These are phyloP conservation scores for Geodia barretti DNA, from an alignment of 37 sponge, comb jelly and placozoan species.

Conservation along the genomic window DNA sequence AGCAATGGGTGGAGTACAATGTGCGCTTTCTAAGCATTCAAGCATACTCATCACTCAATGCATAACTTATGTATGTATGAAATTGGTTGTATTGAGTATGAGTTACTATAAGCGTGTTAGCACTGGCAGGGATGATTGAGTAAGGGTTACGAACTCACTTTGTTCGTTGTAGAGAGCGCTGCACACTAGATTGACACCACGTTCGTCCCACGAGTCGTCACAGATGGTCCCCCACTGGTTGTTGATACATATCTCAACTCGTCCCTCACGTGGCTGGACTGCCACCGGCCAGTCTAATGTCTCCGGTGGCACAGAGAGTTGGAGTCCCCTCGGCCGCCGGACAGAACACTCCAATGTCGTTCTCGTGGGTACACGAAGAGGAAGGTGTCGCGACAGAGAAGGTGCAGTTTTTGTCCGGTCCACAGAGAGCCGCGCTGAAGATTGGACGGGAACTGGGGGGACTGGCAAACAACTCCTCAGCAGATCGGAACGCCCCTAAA, in stretches of 20 bases:
- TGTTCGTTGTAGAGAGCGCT: background rate
- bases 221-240: conserved; percentile 44
- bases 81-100: too few species aligned
- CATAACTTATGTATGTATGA: too few species aligned
- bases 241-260: conserved; percentile 33
- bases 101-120: too few species aligned
- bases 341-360: conserved; percentile 15
- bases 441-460: too few species aligned
- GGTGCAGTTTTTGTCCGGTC: too few species aligned
- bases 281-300: conserved; percentile 9
- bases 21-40: too few species aligned
- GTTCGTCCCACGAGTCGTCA: conserved; percentile 41
- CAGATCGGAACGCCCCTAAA: background rate
- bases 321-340: background rate
- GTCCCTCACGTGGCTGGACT: background rate
- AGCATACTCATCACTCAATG: too few species aligned
- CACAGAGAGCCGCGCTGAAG: too few species aligned
- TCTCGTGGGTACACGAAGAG: background rate
- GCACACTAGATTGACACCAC: conserved; percentile 12
- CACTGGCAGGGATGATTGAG: background rate
- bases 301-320: conserved; percentile 8
- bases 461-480: background rate
- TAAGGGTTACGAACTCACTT: background rate
- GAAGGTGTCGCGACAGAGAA: too few species aligned
- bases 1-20: too few species aligned